phyloP scores from a whole-genome alignment of 2,888 invertebrate species.

The Eupithecia exiguata region DNA sequence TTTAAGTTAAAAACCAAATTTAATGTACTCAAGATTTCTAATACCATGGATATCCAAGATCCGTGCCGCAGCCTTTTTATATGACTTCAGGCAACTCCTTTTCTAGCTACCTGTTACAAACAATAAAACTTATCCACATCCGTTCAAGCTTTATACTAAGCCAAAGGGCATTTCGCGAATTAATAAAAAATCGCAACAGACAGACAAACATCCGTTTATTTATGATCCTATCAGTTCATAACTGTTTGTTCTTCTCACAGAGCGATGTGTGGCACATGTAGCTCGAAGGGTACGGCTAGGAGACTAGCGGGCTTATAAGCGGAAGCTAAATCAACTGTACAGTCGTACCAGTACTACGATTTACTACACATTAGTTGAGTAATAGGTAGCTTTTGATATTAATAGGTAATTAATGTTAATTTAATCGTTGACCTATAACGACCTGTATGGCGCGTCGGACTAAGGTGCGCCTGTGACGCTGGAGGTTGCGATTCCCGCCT shows the following conservation, averaged over 20 bases:
- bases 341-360: too few relatives aligned
- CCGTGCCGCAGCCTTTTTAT: neutral
- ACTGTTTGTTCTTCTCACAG: slow-evolving; percentile 80
- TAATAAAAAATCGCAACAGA: slow-evolving; percentile 54
- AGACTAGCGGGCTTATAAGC: slow-evolving; percentile 47
- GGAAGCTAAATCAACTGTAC: slow-evolving; percentile 22
- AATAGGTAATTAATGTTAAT: too few relatives aligned
- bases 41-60: neutral
- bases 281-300: slow-evolving; percentile 39
- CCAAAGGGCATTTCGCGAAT: slow-evolving; percentile 55
- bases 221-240: slow-evolving; percentile 73
- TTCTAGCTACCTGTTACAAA: slow-evolving; percentile 21
- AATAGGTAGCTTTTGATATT: too few relatives aligned
- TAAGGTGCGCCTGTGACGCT: too few relatives aligned
- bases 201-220: slow-evolving; percentile 65
- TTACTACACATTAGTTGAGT: neutral
- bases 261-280: slow-evolving; percentile 38
- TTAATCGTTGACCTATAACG: too few relatives aligned
- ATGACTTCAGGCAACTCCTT: neutral
- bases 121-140: slow-evolving; percentile 8
- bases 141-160: slow-evolving; percentile 32
- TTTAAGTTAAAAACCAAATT: neutral
- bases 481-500: too few relatives aligned
- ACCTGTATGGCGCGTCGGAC: too few relatives aligned
- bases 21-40: neutral